Base-by-base conservation (phyloP, 2,888 invertebrate species). In the Drosophila pseudotalamancana region DNA sequence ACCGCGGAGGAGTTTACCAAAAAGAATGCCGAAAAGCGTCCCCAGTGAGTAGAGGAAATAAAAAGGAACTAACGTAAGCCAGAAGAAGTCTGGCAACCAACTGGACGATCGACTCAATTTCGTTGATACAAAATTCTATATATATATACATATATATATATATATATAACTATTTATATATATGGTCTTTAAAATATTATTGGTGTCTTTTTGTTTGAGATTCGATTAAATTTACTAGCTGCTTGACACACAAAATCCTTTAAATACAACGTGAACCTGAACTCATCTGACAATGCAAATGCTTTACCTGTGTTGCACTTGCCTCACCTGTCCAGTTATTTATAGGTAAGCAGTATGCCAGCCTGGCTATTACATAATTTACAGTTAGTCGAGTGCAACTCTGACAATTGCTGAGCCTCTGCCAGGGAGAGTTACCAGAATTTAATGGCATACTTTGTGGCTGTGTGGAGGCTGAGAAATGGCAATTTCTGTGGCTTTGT, bases 1-100 rank as follows among this genome's bases (percentile, higher is more conserved):
- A 98, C 97, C 92, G 99, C 99, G 35, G 99, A 99, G 91, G 99
- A 99, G 88, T 97, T 96, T 91, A 99, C 99, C 87, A 98, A 98
- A 93, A 99, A 99, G 92, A 95, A 97, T 92, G 96, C 98, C 91
- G 99, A 99, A 93, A 99, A 98, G 91, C 95, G 99, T 93, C 98
- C 98, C 84, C 92, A 95, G 40, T 95, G 95, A 63, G 63, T 61
- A 9, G n/a, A n/a, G n/a, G 4, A 0, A 19, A 6, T 43, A n/a
- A 8, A 14, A 12, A 14, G 6, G 12, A 12, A 19, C 4, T 4
- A 23, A 14, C 18, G 11, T 9, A 8, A 12, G 4, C 11, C 9
- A 21, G 25, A 25, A n/a, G n/a, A n/a, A n/a, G 35, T 34, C 16
- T 39, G 27, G 27, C 40, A 11, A 8, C 25, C 34, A n/a, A 8